Conservation (phyloP, 2,113 vertebrate species). For the Castor canadensis region DNA sequence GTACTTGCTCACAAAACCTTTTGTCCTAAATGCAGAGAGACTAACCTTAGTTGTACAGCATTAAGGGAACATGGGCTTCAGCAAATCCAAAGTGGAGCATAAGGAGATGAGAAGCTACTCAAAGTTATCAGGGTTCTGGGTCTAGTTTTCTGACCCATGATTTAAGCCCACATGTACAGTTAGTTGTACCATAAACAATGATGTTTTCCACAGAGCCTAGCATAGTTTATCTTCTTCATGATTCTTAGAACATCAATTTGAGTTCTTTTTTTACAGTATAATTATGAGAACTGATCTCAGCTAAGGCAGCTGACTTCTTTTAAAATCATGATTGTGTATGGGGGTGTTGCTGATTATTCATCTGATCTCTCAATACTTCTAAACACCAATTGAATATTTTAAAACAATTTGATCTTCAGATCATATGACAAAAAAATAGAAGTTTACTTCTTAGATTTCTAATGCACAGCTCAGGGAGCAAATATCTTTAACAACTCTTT, state of each 20-base stretch:
- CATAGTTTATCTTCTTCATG: background rate
- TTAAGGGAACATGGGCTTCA: background rate
- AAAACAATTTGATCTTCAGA: background rate
- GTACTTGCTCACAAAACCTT: conserved; percentile 40
- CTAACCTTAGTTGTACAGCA: background rate
- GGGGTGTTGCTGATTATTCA: background rate
- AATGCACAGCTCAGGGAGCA: background rate
- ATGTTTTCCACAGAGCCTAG: background rate
- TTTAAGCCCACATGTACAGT: background rate
- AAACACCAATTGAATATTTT: background rate
- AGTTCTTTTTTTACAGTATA: background rate
- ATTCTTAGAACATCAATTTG: background rate
- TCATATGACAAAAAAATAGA: background rate
- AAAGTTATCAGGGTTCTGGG: background rate
- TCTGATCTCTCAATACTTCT: background rate
- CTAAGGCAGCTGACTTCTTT: background rate
- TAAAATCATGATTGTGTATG: background rate
- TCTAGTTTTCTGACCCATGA: background rate
- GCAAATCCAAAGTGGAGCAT: background rate
- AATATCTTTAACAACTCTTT: background rate
- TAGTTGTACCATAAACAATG: background rate
- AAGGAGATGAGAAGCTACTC: background rate
- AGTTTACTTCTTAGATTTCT: conserved; percentile 14
- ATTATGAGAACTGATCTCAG: background rate
- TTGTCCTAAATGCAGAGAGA: conserved; percentile 37